Evolutionary conservation across 2,888 invertebrate species (phyloP).

Genomic region (Gasteruption jaculator): DNA sequence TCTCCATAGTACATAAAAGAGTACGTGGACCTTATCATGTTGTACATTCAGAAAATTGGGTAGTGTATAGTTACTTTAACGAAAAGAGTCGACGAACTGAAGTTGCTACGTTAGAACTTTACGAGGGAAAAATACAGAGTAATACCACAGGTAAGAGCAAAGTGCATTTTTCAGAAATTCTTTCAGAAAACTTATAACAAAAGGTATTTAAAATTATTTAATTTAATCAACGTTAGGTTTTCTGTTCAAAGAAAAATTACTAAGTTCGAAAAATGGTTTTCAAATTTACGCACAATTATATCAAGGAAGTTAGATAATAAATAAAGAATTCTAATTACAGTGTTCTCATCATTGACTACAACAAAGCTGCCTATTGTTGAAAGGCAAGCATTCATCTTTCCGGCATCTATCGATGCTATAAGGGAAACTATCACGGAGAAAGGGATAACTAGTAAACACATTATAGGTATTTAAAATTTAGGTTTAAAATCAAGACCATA

Average conservation of each 20-base stretch:
- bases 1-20: conserved; percentile 79
- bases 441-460: conserved; percentile 83
- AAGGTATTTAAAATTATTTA: conserved; percentile 13
- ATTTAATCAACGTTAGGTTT: conserved; percentile 3
- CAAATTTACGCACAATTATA: neutral
- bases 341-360: conserved; percentile 82
- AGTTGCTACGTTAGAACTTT: conserved; percentile 89
- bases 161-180: conserved; percentile 4
- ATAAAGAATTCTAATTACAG: conserved; percentile 43
- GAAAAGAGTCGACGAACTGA: conserved; percentile 91
- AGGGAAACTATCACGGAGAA: conserved; percentile 88
- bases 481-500: neutral
- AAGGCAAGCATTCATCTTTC: conserved; percentile 84
- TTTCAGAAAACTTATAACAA: neutral
- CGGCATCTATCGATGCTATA: conserved; percentile 73
- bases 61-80: conserved; percentile 90
- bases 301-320: too few relatives aligned
- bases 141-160: conserved; percentile 61
- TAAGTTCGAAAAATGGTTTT: too few relatives aligned
- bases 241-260: neutral
- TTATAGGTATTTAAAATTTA: conserved; percentile 59
- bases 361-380: conserved; percentile 71
- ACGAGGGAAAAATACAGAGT: conserved; percentile 83
- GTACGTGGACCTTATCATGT: conserved; percentile 80
- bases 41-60: conserved; percentile 96